Conservation (phyloP, 2,888 invertebrate species). For the Calameuta pallipes region DNA sequence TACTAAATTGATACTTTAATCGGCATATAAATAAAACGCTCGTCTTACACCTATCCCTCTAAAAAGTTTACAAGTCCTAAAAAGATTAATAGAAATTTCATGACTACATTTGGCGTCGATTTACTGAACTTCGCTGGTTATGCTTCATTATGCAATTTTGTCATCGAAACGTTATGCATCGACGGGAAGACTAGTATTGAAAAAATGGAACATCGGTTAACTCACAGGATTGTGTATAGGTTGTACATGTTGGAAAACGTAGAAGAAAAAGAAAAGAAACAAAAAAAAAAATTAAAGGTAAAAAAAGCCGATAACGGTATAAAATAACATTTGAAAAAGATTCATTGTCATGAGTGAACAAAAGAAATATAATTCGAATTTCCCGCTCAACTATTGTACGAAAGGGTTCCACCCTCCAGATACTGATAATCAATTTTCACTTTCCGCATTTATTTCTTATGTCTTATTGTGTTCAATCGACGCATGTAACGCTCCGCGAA, state of each 20-base stretch:
- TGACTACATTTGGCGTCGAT: conserved; percentile 2
- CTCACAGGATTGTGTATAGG: neutral
- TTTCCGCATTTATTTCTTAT: neutral
- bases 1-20: conserved; percentile 36
- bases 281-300: too few relatives aligned
- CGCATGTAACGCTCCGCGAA: neutral
- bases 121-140: conserved; percentile 27
- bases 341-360: neutral
- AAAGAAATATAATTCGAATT: neutral
- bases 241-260: too few relatives aligned
- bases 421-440: too few relatives aligned
- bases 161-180: conserved; percentile 10
- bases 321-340: neutral
- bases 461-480: conserved; percentile 1
- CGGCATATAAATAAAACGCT: conserved; percentile 44
- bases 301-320: too few relatives aligned
- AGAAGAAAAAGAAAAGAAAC: too few relatives aligned
- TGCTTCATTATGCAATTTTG: conserved; percentile 4
- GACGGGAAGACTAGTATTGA: conserved; percentile 5
- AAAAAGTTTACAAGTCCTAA: conserved; percentile 23
- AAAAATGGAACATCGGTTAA: neutral
- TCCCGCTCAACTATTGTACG: neutral
- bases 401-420: too few relatives aligned
- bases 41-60: conserved; percentile 5
- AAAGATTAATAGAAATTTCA: conserved; percentile 36